Evolutionary conservation across 2,888 invertebrate genomes (phyloP), one percentile per base, ranked within the genome.

Genomic region (Tribolium freemani): DNA sequence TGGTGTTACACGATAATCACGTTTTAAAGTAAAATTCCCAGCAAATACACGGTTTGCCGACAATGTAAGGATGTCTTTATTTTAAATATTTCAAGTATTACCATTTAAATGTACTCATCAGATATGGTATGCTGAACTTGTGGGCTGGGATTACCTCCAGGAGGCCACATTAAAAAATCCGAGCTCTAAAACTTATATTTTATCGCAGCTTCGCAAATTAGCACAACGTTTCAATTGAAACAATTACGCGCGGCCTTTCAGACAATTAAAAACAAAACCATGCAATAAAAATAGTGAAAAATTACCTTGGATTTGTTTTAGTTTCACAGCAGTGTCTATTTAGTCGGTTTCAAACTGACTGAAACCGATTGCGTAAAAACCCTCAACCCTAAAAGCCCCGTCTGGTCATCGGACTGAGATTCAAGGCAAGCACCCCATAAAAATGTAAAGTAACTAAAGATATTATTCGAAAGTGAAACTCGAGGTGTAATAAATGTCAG

Each of bases 401-500:
- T 69, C 69, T 70, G 69, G 69, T 70, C 69, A 70, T 60, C 57
- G 69, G 44, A 60, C 69, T 31, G 16, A 16, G 51, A 53, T 57
- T 58, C 64, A 64, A 71, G 71, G 71, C 58, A 66, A 73, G 53
- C 67, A 70, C 64, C 68, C 69, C 68, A 71, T 71, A 71, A 74
- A 68, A 64, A 58, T 60, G 64, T 57, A 54, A 58, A 57, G 44
- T 50, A 53, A 60, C 45, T 50, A 9, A 56, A 30, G 58, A 38
- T 57, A 63, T 70, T 77, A 72, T 71, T 73, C 73, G 82, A 81
- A 84, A 84, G 84, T 83, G 82, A 83, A 82, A 83, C 73, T 77
- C 75, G 30, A 83, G 80, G 82, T 83, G 82, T 77, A 81, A 83
- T 84, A 82, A 81, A 81, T 78, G 71, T 60, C 79, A 80, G 81